A percentile compares a stretch with the other conserved stretches of the same genome.
Conservation (phyloP, 2,113 vertebrate genomes). For the Crotalus horridus region DNA sequence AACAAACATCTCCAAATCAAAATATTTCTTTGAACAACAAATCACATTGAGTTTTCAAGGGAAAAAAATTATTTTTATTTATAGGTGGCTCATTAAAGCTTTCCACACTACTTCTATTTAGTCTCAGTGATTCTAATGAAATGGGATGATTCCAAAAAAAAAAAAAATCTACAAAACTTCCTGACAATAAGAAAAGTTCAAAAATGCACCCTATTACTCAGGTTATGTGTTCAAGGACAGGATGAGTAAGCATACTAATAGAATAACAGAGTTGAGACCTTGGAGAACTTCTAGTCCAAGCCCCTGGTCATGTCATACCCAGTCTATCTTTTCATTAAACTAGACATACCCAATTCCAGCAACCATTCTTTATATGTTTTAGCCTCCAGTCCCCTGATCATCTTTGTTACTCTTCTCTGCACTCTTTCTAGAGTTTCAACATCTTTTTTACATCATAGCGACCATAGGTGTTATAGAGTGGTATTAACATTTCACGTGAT, state of each 20-base stretch:
- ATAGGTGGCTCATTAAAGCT: neutral
- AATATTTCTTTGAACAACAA: neutral
- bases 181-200: too few species aligned
- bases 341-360: neutral
- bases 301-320: too few species aligned
- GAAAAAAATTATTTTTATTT: neutral
- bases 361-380: neutral
- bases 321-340: too few species aligned
- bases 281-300: too few species aligned
- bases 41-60: neutral
- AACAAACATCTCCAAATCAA: neutral
- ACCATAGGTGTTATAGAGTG: neutral
- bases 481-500: neutral
- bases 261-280: too few species aligned
- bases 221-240: too few species aligned
- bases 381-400: neutral
- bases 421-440: neutral
- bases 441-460: neutral
- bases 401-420: neutral
- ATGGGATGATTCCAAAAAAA: too few species aligned
- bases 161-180: neutral
- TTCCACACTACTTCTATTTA: neutral
- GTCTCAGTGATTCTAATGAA: neutral
- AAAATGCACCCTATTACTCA: too few species aligned
- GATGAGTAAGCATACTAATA: too few species aligned